These are phyloP conservation scores for Mormyrops boulengeri DNA, from an alignment of 2,797 vertebrate species.

Conservation along the genomic window DNA sequence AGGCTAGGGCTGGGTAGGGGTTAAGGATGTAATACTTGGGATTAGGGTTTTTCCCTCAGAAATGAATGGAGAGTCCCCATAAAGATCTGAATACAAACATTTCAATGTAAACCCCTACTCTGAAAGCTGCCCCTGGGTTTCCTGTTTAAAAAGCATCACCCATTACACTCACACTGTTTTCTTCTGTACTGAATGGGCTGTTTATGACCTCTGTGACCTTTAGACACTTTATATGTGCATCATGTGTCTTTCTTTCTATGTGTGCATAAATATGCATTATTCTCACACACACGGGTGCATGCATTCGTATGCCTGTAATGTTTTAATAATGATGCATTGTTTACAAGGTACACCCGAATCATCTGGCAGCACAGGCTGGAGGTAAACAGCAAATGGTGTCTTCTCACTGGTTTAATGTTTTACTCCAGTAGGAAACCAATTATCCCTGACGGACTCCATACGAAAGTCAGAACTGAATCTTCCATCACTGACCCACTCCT, in stretches of 20 bases:
- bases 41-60: background rate
- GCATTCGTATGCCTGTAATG: background rate
- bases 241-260: background rate
- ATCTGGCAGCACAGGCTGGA: background rate
- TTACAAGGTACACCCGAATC: background rate
- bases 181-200: background rate
- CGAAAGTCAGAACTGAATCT: constrained; percentile 42
- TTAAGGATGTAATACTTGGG: background rate
- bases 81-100: background rate
- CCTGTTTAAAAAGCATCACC: background rate
- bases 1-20: background rate
- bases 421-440: constrained; percentile 61
- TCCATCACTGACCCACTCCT: constrained; percentile 37
- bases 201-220: background rate
- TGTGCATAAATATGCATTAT: background rate
- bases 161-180: background rate
- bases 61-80: background rate
- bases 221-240: background rate
- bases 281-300: background rate
- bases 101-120: background rate
- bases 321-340: background rate
- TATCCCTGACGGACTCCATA: constrained; percentile 62
- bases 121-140: background rate
- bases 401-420: constrained; percentile 53
- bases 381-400: background rate